phyloP scores from a whole-genome alignment of 2,888 invertebrate species.

The Lottia gigantea region DNA sequence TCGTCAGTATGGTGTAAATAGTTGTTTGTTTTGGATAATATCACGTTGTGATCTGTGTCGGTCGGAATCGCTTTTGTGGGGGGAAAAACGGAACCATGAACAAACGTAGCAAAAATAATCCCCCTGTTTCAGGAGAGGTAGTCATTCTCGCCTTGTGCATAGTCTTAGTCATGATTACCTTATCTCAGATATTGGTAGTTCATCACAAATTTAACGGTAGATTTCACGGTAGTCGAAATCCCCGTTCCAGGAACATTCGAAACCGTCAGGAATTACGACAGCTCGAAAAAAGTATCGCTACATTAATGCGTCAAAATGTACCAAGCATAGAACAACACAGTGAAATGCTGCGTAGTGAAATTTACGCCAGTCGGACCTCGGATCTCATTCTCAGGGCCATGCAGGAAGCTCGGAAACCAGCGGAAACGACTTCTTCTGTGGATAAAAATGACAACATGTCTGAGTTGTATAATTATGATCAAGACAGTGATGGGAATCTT shows the following conservation, averaged over 20 bases:
- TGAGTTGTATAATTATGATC: background rate
- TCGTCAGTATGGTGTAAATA: too few species aligned
- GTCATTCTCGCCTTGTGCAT: slow-evolving; percentile 27
- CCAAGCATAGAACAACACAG: slow-evolving; percentile 24
- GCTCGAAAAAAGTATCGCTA: slow-evolving; percentile 29
- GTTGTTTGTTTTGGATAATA: too few species aligned
- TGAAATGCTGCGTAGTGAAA: slow-evolving; percentile 20
- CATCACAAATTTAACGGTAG: slow-evolving; percentile 31
- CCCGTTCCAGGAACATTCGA: slow-evolving; percentile 18
- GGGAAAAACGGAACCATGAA: background rate
- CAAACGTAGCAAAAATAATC: slow-evolving; percentile 13
- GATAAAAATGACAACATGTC: background rate
- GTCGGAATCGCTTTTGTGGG: background rate
- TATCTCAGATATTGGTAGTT: slow-evolving; percentile 31
- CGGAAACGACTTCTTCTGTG: background rate
- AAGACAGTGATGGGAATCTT: background rate
- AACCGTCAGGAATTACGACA: slow-evolving; percentile 31
- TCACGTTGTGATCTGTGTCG: too few species aligned
- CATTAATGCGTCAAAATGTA: slow-evolving; percentile 28
- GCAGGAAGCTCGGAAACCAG: slow-evolving; percentile 7
- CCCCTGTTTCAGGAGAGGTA: slow-evolving; percentile 27
- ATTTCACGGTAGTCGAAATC: slow-evolving; percentile 20
- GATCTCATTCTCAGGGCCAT: slow-evolving; percentile 23
- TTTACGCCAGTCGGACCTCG: slow-evolving; percentile 25
- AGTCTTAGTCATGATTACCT: slow-evolving; percentile 30